Evolutionary conservation across 1,140 invertebrate genomes (phyloP).

Genomic region (Bombus waltoni): DNA sequence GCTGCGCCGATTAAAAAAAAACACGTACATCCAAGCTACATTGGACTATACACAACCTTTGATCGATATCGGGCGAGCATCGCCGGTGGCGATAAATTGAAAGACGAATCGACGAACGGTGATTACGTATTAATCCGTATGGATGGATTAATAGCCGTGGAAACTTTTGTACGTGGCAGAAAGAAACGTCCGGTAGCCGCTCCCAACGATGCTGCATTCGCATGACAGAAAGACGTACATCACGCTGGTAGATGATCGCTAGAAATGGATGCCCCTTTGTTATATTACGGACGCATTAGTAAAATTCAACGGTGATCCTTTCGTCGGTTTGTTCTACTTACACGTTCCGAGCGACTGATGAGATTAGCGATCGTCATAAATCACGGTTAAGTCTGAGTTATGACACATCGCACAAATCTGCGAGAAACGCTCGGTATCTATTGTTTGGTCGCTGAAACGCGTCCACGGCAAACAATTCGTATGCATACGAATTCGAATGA

Average conservation of each 20-base stretch:
- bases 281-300: conserved; percentile 56
- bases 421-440: background rate
- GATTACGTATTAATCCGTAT: conserved; percentile 47
- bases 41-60: background rate
- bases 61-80: background rate
- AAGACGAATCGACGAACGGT: conserved; percentile 8
- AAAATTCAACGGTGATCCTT: conserved; percentile 48
- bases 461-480: background rate
- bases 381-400: conserved; percentile 52
- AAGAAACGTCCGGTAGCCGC: background rate
- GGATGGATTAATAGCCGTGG: background rate
- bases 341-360: conserved; percentile 15
- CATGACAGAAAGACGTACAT: conserved; percentile 60
- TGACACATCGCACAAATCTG: background rate
- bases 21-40: background rate
- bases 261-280: conserved; percentile 59
- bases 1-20: no score
- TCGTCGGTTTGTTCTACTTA: conserved; percentile 18
- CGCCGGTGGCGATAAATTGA: conserved; percentile 15
- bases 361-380: conserved; percentile 53
- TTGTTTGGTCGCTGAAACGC: background rate
- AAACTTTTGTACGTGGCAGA: background rate
- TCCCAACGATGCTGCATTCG: conserved; percentile 54
- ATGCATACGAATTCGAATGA: conserved; percentile 7
- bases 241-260: conserved; percentile 46